A percentile compares a stretch with the other conserved stretches of the same genome.
Conservation (phyloP, 1,140 invertebrate genomes). For the Leptopilina clavipes region DNA sequence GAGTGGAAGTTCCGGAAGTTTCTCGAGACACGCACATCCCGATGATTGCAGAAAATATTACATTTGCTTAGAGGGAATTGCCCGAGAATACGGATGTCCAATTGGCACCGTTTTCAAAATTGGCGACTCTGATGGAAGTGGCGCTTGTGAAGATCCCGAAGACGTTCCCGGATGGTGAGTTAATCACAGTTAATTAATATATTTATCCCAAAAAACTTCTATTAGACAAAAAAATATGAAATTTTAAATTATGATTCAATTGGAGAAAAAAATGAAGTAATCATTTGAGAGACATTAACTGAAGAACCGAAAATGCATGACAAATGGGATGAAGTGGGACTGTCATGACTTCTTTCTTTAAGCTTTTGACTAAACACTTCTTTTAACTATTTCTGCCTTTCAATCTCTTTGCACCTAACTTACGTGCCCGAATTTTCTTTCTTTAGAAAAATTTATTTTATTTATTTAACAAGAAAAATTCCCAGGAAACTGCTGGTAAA, state of each 20-base stretch:
- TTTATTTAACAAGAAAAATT: too few species aligned
- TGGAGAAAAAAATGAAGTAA: neutral
- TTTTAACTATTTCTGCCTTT: neutral
- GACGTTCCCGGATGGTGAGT: constrained; percentile 96
- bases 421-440: neutral
- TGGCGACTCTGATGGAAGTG: constrained; percentile 88
- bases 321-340: constrained; percentile 13
- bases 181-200: neutral
- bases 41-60: constrained; percentile 97
- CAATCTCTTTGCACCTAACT: constrained; percentile 28
- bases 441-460: neutral
- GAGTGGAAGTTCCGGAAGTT: constrained; percentile 86
- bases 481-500: neutral
- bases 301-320: constrained; percentile 14
- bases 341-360: constrained; percentile 25
- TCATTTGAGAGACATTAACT: neutral
- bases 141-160: constrained; percentile 94
- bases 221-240: too few species aligned
- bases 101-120: constrained; percentile 98
- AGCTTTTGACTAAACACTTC: constrained; percentile 27
- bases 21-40: constrained; percentile 95
- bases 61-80: constrained; percentile 91
- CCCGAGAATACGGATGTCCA: constrained; percentile 95
- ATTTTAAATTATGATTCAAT: neutral
- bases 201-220: neutral